phyloP scores from a whole-genome alignment of 2,113 vertebrate species.

The Neopipo cinnamomea region DNA sequence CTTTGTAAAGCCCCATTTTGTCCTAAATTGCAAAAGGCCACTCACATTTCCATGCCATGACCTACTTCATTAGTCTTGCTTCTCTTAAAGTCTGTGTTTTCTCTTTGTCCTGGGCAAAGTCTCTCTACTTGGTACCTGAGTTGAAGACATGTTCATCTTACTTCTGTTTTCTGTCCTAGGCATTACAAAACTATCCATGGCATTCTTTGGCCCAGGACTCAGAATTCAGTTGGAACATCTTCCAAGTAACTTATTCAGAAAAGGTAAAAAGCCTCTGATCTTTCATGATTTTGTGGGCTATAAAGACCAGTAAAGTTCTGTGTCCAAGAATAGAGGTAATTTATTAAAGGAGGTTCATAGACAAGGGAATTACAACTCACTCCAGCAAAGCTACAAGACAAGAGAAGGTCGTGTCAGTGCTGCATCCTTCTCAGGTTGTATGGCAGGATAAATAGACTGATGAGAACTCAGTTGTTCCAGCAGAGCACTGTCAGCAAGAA shows the following conservation, averaged over 20 bases:
- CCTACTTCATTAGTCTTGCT: background rate
- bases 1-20: background rate
- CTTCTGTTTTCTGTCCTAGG: background rate
- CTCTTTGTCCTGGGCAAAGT: background rate
- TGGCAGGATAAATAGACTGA: background rate
- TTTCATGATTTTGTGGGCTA: background rate
- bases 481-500: background rate
- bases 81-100: background rate
- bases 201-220: background rate
- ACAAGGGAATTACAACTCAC: background rate
- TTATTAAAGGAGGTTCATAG: background rate
- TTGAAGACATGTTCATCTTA: background rate
- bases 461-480: background rate
- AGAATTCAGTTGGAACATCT: background rate
- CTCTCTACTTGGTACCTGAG: background rate
- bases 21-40: background rate
- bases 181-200: background rate
- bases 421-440: background rate
- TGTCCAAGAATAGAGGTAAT: background rate
- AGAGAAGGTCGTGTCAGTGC: background rate
- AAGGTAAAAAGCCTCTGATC: background rate
- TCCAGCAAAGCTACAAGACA: background rate
- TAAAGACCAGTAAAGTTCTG: background rate
- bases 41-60: background rate
- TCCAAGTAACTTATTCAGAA: background rate